phyloP scores from a whole-genome alignment of 2,113 vertebrate genomes.

The Galbula dea region DNA sequence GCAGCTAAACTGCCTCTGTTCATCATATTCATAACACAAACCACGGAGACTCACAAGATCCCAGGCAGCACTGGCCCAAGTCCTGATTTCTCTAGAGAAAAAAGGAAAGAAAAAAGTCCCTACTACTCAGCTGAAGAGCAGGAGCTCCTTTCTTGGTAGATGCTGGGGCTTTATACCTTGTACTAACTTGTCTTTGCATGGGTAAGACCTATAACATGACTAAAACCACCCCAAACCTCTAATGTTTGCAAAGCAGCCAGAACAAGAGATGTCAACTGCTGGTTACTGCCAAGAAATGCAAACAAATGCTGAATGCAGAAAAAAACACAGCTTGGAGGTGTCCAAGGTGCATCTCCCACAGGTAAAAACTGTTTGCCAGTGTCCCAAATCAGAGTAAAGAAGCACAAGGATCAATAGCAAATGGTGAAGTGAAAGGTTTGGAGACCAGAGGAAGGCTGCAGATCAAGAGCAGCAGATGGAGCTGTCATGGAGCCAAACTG shows the following conservation, averaged over 20 bases:
- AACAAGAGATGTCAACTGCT: not conserved
- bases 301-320: not conserved
- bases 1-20: not conserved
- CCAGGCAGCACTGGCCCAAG: not conserved
- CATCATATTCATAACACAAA: not conserved
- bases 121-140: not conserved
- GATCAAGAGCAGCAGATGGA: conserved; percentile 4
- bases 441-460: not conserved
- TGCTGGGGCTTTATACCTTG: not conserved
- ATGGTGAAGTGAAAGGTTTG: not conserved
- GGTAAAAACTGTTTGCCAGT: not conserved
- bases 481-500: not conserved
- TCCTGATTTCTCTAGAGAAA: not conserved
- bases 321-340: not conserved
- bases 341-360: not conserved
- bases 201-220: not conserved
- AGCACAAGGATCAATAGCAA: not conserved
- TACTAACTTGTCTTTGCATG: not conserved
- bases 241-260: not conserved
- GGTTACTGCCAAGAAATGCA: not conserved
- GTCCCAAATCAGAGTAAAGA: not conserved
- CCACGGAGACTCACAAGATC: fast-evolving
- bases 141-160: not conserved
- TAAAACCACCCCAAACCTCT: not conserved
- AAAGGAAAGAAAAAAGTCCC: not conserved